Evolutionary conservation across 2,113 vertebrate species (phyloP).

Genomic region (Hassar affinis): DNA sequence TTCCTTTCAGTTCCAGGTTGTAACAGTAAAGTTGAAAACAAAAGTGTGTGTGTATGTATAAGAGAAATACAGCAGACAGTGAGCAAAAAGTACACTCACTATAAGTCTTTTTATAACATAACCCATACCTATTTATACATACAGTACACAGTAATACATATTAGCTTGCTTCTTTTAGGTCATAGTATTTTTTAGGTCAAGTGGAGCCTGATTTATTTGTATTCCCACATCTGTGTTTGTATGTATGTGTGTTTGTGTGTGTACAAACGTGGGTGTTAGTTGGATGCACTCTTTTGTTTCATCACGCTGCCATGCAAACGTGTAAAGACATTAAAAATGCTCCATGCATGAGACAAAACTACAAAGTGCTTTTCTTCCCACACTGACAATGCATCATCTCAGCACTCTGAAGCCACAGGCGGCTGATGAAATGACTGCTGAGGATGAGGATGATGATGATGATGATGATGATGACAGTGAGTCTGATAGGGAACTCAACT

Average conservation of each 20-base stretch:
- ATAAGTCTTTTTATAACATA: constrained; percentile 22
- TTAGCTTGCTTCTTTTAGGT: constrained; percentile 29
- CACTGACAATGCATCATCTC: constrained; percentile 18
- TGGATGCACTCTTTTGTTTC: background rate
- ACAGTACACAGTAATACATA: constrained; percentile 35
- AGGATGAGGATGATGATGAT: constrained; percentile 12
- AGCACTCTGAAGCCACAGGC: constrained; percentile 22
- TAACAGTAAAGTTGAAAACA: background rate
- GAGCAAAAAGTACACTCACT: constrained; percentile 16
- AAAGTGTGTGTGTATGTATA: constrained; percentile 8
- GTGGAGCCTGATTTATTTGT: background rate
- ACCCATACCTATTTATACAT: constrained; percentile 34
- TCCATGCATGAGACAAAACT: background rate
- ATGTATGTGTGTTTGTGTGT: background rate
- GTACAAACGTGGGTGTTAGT: background rate
- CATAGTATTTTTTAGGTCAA: too few species aligned
- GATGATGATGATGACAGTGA: constrained; percentile 5
- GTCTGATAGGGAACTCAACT: background rate
- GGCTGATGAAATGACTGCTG: constrained; percentile 23
- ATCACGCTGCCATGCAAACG: background rate
- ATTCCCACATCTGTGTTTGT: background rate
- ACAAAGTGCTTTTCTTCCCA: constrained; percentile 39
- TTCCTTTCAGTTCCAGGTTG: background rate
- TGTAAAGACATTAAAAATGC: constrained; percentile 20
- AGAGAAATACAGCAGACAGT: background rate